Evolutionary conservation across 1,140 invertebrate species (phyloP), one percentile per base, ranked within the genome.

Genomic region (Eurosta solidaginis): DNA sequence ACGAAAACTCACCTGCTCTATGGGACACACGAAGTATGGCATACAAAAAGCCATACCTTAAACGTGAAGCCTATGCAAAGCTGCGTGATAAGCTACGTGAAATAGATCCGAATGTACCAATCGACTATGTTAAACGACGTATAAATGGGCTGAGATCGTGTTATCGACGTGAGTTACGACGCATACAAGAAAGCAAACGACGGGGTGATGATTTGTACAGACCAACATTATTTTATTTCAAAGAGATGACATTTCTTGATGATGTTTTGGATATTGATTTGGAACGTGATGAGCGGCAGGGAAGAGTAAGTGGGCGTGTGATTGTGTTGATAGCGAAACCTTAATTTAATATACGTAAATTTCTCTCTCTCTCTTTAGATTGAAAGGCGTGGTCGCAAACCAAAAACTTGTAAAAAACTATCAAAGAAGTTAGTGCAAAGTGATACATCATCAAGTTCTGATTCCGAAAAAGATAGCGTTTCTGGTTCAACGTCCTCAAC

Each of bases 91-190:
- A 84, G 59, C 74, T 81, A 47, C 47, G 79, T 9, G 81, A 83
- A 42, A 79, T 83, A 0, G 81, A 84, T 36, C 82, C 82, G 10
- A 6, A 74, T 0, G 84, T 82, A 1, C 79, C 80, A 40, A 79
- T 68, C 4, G 81, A 82, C 42, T 81, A 78, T 29, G 82, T 85
- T 1, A 81, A 80, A 52, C 74, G 78, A 29, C 83, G 83, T 54
- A 84, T 85, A 20, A 83, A 85, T 63, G 80, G 78, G 0, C 59
- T 84, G 4, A 77, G 83, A 4, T 82, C 80, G 3, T 80, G 81
- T 17, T 85, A 83, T 17, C 76, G 83, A 3, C 77, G 82, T n/a
- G 84, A 85, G 17, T n/a, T 68, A 33, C 59, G 59, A 2, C 59
- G 59, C 59, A 68, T 68, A 68, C 33, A 68, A 33, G 59, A 68